A percentile compares a stretch with the other conserved stretches of the same genome.
Evolutionary conservation across 2,888 invertebrate genomes (phyloP).

Genomic region (Coleophora flavipennella): DNA sequence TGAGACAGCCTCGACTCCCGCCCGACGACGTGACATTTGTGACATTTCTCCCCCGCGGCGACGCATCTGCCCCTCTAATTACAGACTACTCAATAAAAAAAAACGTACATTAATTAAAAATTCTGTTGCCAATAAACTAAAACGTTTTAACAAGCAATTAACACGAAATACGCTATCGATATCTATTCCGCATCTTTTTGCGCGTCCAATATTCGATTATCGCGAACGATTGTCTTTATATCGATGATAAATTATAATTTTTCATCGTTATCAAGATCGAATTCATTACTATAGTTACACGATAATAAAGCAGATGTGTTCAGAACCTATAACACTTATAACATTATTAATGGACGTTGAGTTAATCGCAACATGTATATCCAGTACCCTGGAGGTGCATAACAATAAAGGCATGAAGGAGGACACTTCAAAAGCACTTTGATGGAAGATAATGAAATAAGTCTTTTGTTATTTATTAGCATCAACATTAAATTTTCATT

Average conservation of each 20-base stretch:
- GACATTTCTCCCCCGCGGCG: constrained; percentile 48
- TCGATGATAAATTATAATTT: constrained; percentile 2
- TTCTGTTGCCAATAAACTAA: constrained; percentile 26
- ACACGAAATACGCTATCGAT: constrained; percentile 5
- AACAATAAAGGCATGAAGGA: background rate
- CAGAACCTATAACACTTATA: background rate
- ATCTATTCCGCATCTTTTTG: constrained; percentile 3
- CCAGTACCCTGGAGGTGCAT: background rate
- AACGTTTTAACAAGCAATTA: constrained; percentile 14
- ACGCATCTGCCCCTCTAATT: constrained; percentile 36
- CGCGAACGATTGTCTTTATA: background rate
- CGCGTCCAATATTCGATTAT: constrained; percentile 3
- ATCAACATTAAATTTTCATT: background rate
- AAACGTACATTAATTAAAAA: constrained; percentile 31
- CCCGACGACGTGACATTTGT: constrained; percentile 14
- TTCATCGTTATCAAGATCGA: constrained; percentile 3
- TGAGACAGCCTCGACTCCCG: too few species aligned
- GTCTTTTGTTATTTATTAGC: too few species aligned
- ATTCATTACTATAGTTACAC: background rate
- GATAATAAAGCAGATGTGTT: constrained; percentile 4
- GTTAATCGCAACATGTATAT: constrained; percentile 1
- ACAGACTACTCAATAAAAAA: constrained; percentile 19
- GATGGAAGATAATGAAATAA: background rate
- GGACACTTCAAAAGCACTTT: background rate
- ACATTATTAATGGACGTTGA: constrained; percentile 3